Conservation (phyloP, 1,140 invertebrate genomes). For the Zaprionus lachaisei region DNA sequence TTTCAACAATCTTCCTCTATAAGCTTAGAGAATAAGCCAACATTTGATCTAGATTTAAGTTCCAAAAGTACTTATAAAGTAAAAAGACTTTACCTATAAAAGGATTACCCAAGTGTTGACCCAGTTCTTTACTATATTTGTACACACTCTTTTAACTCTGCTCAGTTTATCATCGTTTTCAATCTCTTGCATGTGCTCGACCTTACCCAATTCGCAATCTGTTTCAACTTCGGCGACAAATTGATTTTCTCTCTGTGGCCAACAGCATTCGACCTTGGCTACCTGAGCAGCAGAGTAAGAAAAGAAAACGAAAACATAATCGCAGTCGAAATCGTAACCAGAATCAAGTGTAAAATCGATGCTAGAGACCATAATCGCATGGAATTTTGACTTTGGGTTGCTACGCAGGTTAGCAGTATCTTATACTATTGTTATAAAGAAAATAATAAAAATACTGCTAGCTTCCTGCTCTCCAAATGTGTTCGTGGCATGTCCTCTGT, state of each 20-base stretch:
- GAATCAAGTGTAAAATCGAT: conserved; percentile 42
- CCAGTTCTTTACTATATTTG: not conserved
- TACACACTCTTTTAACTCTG: not conserved
- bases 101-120: not conserved
- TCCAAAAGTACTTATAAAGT: not conserved
- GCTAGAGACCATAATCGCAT: not conserved
- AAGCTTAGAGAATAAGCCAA: not conserved
- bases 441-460: conserved; percentile 36
- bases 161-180: not conserved
- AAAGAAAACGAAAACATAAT: not conserved
- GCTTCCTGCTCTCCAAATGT: conserved; percentile 25
- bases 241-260: conserved; percentile 57
- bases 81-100: not conserved
- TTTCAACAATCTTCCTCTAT: too few species aligned
- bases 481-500: conserved; percentile 28
- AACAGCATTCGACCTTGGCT: conserved; percentile 47
- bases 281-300: conserved; percentile 32
- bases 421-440: conserved; percentile 50
- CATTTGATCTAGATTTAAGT: not conserved
- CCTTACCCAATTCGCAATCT: conserved; percentile 39
- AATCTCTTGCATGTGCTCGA: conserved; percentile 32
- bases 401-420: conserved; percentile 39
- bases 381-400: conserved; percentile 13
- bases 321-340: not conserved
- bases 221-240: conserved; percentile 45